These are phyloP conservation scores for Eurois occulta DNA, from an alignment of 2,888 invertebrate genomes.

Conservation along the genomic window DNA sequence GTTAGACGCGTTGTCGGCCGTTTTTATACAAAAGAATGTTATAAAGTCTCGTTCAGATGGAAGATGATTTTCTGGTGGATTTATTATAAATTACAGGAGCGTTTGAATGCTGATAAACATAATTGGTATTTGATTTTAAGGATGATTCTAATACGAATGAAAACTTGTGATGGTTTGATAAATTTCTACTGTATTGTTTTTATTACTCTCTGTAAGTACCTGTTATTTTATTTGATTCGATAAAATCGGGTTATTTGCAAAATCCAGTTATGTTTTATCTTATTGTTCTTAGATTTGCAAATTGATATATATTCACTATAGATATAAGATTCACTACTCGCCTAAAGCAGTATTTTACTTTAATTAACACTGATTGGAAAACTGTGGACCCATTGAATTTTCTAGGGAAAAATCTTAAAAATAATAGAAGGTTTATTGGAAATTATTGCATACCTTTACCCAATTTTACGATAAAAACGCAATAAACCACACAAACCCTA, in stretches of 20 bases:
- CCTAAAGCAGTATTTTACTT: not conserved
- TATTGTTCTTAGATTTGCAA: not conserved
- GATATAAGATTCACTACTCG: not conserved
- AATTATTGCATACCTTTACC: not conserved
- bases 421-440: not conserved
- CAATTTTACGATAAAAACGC: not conserved
- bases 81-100: constrained; percentile 1
- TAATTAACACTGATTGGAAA: not conserved
- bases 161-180: not conserved
- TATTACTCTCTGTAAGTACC: not conserved
- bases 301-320: not conserved
- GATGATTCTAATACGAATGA: no score
- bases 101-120: not conserved
- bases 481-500: constrained; percentile 7
- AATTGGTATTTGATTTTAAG: constrained; percentile 11
- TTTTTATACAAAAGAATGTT: constrained; percentile 77
- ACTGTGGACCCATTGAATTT: not conserved
- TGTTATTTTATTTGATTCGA: not conserved
- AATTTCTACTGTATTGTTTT: not conserved
- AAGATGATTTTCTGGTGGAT: constrained; percentile 50
- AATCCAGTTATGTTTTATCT: not conserved
- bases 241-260: not conserved
- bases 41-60: constrained; percentile 66
- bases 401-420: not conserved
- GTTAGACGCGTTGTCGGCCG: constrained; percentile 74